Base-by-base conservation (phyloP, 2,888 invertebrate genomes). In the Apotomis capreana region DNA sequence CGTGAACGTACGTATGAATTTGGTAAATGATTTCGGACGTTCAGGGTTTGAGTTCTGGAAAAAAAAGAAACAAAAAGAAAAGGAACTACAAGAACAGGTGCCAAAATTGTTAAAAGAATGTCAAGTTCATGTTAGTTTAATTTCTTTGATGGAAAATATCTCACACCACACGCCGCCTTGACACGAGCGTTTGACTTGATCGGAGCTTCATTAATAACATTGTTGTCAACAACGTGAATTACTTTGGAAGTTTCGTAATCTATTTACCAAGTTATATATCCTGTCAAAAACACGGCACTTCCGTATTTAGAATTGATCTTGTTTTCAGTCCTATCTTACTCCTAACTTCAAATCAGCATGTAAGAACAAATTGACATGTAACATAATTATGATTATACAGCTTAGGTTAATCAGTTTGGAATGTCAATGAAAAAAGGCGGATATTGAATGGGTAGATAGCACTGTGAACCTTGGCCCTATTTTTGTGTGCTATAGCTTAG, bases 161-260 rank as follows among this genome's bases (percentile, higher is more conserved):
- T 26, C 54, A 26, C n/a, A n/a, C 12, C 9, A 55, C 49, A 10
- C 49, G n/a, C 61, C 49, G 49, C n/a, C 46, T 46, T 44, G 46
- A 6, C 9, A 46, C 54, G 5, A 13, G 9, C 64, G 15, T 63
- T 44, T 54, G 6, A 44, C 65, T 55, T 55, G 44, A 55, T 65
- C 26, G 44, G 36, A 36, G 36, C 57, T 65, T 65, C 64, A 55
- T 65, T 57, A 65, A 57, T 46, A 55, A 57, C 65, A 65, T n/a
- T 65, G 44, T 65, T 65, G 65, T 65, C 55, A 65, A 46, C 46
- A 36, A 65, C 55, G 55, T 65, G 44, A 46, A 65, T 46, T 65
- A 57, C 55, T 46, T 57, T 46, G 44, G 13, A 52, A 64, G 54
- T 64, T 64, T 15, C 55, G 13, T 64, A 44, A 64, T 64, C 55